Percentiles rank a stretch among this genome's conserved stretches.
phyloP scores from a whole-genome alignment of 2,888 invertebrate species.

The Lepeophtheirus nordmannii region DNA sequence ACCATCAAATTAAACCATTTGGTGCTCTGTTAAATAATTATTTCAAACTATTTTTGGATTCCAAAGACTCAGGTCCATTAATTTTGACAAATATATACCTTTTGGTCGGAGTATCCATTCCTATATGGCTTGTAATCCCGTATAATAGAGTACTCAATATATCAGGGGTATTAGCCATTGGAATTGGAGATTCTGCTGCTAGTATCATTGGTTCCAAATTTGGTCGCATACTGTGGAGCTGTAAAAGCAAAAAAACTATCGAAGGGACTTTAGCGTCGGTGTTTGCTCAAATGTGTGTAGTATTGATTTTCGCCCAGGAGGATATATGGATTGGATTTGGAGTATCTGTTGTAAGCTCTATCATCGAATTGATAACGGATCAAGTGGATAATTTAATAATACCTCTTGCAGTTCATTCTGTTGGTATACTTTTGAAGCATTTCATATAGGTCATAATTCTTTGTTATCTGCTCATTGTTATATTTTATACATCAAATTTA shows the following conservation, averaged over 20 bases:
- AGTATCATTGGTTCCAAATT: background rate
- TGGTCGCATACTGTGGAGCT: background rate
- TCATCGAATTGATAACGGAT: background rate
- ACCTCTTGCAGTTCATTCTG: background rate
- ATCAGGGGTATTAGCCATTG: background rate
- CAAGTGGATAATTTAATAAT: slow-evolving; percentile 4
- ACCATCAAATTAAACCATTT: background rate
- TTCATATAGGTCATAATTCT: no score
- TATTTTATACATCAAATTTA: no score
- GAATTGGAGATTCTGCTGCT: background rate
- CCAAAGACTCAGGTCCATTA: background rate
- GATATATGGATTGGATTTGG: background rate
- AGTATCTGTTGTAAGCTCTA: background rate
- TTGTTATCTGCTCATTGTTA: no score
- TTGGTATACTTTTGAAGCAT: background rate
- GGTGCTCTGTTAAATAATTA: background rate
- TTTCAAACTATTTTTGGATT: background rate
- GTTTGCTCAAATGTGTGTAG: background rate
- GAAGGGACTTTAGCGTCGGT: background rate
- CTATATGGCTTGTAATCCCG: background rate
- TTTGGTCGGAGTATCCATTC: background rate
- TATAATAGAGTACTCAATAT: background rate
- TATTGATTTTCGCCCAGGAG: background rate
- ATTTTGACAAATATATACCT: background rate
- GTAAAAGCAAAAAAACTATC: background rate